phyloP scores from a whole-genome alignment of 2,113 vertebrate genomes.

The Callipepla californica region DNA sequence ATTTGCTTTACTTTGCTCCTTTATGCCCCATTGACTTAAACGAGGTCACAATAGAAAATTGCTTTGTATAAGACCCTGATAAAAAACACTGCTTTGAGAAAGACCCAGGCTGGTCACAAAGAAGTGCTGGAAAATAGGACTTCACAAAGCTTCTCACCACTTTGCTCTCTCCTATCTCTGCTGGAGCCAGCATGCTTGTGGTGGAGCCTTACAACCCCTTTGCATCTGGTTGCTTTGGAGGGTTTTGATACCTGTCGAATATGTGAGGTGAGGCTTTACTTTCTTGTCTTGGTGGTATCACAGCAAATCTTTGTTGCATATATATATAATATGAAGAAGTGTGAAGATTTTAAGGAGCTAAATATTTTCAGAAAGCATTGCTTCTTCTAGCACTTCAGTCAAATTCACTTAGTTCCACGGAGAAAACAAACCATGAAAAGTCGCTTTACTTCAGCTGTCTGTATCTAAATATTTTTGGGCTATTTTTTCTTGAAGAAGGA shows the following conservation, averaged over 20 bases:
- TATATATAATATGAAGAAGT: not conserved
- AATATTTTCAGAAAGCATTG: conserved; percentile 46
- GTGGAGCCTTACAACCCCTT: not conserved
- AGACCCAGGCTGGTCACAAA: not conserved
- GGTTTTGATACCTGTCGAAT: not conserved
- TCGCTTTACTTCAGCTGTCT: not conserved
- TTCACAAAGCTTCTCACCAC: not conserved
- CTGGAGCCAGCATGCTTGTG: not conserved
- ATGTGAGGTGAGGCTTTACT: not conserved
- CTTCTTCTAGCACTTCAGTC: conserved; percentile 55
- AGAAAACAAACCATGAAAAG: conserved; percentile 65
- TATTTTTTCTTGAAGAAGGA: conserved; percentile 23
- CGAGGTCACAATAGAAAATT: not conserved
- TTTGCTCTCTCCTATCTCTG: not conserved
- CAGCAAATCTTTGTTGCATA: not conserved
- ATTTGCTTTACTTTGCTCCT: not conserved
- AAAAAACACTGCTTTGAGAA: not conserved
- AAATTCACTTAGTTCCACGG: conserved; percentile 40
- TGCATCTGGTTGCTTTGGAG: not conserved
- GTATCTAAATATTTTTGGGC: not conserved
- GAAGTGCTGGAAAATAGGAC: not conserved
- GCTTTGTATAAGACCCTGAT: not conserved
- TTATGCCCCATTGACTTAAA: not conserved
- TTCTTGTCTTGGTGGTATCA: not conserved
- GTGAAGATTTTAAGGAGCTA: not conserved